Base-by-base conservation (phyloP, 1,140 invertebrate species). In the Drosophila gunungcola region DNA sequence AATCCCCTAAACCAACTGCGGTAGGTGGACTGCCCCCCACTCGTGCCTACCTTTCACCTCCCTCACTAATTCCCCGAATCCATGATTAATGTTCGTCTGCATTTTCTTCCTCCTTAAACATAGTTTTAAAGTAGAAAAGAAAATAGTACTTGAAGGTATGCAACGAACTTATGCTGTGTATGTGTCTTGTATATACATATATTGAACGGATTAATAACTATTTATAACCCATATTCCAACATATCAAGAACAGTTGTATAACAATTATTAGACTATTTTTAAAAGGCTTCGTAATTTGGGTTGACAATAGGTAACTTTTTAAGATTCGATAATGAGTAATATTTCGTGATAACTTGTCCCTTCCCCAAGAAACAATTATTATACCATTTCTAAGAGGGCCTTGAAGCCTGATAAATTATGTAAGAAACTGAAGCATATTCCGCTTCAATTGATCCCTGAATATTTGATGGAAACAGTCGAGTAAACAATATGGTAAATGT, bases 51-150 rank as follows among this genome's bases (percentile, higher is more conserved):
- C 43, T 11, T 10, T 2, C 21, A 21, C 39, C 29, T 13, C 49
- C 36, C 54, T 29, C 42, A 62, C 32, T 65, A 65, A 65, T 65
- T 67, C 61, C 61, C 56, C 11, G 38, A 13, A 41, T 49, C 39
- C 51, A 48, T 81, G 78, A 81, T 81, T 81, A 81, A 81, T 81
- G 78, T 62, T 65, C n/a, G 32, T 39, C 48, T 13, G 45, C n/a
- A 45, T 56, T 43, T 54, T 6, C 4, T 11, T 1, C n/a, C 25
- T 1, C 9, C 42, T 16, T 10, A 27, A 51, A 25, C 29, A 7
- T n/a, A 21, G 25, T 41, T 61, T 42, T 25, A 4, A 64, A 61
- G 61, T 61, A 11, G 55, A 34, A 63, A 63, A 16, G 32, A n/a
- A 57, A 57, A 38, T 27, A 1, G 10, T 9, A 4, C 0, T 21